Evolutionary conservation across 2,113 vertebrate species (phyloP), one percentile per base, ranked within the genome.

Genomic region (Mesitornis unicolor): DNA sequence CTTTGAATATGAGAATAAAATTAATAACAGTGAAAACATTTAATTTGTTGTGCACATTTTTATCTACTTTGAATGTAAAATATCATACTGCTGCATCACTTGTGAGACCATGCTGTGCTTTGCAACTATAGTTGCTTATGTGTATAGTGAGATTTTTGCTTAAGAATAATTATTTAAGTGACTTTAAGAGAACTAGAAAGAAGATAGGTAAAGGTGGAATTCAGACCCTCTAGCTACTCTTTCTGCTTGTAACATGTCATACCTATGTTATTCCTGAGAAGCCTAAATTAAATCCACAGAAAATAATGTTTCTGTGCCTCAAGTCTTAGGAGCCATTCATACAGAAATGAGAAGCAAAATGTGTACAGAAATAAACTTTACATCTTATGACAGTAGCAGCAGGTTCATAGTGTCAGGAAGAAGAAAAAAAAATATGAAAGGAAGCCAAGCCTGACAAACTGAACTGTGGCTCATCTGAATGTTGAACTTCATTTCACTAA

Each of bases 361-460:
- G 54, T 85, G 59, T 93, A 70, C 81, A 87, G 91, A 93, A 96
- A 94, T 90, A 94, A 97, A 94, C 82, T 95, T 95, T 95, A 93
- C 90, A 83, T 96, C 89, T 85, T 95, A 70, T 78, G 87, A 95
- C 75, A 94, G 87, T 88, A 94, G 84, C 94, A 97, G 89, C 91
- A 95, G 61, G 97, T 96, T 96, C 93, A 93, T 73, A 83, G 82
- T 95, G 82, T 94, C 82, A 91, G 59, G 45, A 93, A 89, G 45
- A 93, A 89, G 50, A 51, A 92, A 94, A 85, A 89, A 92, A 93
- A 63, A 61, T 0, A 85, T 97, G 93, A 97, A 93, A 89, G 36
- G 51, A 92, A 95, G 89, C 71, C 84, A 89, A 89, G 70, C 33
- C 92, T 96, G 92, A 91, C 82, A 95, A 95, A 97, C 43, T 65